Conservation (phyloP, 2,113 vertebrate species). For the Ginglymostoma cirratum region DNA sequence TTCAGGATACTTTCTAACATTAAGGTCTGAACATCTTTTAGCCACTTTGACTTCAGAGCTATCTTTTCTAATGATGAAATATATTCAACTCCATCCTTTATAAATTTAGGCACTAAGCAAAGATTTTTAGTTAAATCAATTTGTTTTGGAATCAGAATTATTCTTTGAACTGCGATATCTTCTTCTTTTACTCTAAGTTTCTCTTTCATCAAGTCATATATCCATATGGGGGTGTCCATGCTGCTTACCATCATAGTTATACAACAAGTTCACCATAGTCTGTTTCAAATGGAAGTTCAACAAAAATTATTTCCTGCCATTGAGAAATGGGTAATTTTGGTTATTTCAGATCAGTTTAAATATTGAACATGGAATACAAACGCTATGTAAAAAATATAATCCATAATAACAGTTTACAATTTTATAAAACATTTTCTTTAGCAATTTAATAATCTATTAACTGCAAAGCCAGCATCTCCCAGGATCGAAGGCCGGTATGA, state of each 20-base stretch:
- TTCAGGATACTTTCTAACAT: too few relatives aligned
- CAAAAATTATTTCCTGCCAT: neutral
- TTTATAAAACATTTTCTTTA: neutral
- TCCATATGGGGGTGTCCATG: neutral
- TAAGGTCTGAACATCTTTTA: too few relatives aligned
- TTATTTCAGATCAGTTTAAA: neutral
- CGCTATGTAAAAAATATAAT: neutral
- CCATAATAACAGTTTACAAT: neutral
- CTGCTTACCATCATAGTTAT: neutral
- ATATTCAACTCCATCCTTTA: too few relatives aligned
- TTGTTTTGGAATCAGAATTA: too few relatives aligned
- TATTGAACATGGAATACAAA: neutral
- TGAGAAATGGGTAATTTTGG: neutral
- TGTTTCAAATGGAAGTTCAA: neutral
- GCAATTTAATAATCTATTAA: neutral
- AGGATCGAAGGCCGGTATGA: conserved; percentile 50
- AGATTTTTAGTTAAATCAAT: too few relatives aligned
- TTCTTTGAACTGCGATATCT: too few relatives aligned
- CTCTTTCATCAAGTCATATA: too few relatives aligned
- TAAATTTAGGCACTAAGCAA: too few relatives aligned
- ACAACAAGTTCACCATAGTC: too few relatives aligned
- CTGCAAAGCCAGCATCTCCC: conserved; percentile 43
- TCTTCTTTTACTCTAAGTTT: too few relatives aligned
- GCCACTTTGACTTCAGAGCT: too few relatives aligned
- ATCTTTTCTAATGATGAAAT: too few relatives aligned